phyloP scores from a whole-genome alignment of 2,888 invertebrate species.

The Nephrotoma flavescens region DNA sequence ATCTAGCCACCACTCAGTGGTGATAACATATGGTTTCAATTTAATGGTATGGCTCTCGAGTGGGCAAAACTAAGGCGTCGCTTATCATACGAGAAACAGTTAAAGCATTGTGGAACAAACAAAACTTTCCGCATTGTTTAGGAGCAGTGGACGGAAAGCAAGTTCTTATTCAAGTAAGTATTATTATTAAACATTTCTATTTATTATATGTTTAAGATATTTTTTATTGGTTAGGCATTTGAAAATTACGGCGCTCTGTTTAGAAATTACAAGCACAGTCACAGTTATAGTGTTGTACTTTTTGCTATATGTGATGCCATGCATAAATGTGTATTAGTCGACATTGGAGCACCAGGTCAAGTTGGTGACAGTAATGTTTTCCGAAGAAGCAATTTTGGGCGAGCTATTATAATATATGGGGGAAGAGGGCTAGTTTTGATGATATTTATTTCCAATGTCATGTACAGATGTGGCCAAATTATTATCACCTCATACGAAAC shows the following conservation, averaged over 20 bases:
- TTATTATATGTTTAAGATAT: too few species aligned
- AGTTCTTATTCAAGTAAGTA: not conserved
- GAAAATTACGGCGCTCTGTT: not conserved
- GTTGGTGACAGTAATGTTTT: not conserved
- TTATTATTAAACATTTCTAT: not conserved
- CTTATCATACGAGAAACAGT: not conserved
- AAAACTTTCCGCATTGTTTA: too few species aligned
- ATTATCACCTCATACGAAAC: too few species aligned
- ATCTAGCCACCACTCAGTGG: not conserved
- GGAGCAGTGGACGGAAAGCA: not conserved
- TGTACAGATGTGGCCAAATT: too few species aligned
- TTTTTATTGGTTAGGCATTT: not conserved
- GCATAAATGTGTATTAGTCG: not conserved
- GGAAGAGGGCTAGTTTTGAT: too few species aligned
- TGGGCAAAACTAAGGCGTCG: not conserved
- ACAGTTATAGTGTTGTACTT: too few species aligned
- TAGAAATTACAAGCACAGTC: too few species aligned
- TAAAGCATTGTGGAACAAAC: too few species aligned
- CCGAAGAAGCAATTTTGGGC: not conserved
- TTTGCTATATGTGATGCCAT: too few species aligned
- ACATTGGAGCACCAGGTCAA: not conserved
- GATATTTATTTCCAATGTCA: too few species aligned
- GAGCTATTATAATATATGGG: too few species aligned
- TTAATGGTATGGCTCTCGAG: not conserved
- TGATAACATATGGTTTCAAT: not conserved